phyloP scores from a whole-genome alignment of 2,888 invertebrate genomes.

The Baccha elongata region DNA sequence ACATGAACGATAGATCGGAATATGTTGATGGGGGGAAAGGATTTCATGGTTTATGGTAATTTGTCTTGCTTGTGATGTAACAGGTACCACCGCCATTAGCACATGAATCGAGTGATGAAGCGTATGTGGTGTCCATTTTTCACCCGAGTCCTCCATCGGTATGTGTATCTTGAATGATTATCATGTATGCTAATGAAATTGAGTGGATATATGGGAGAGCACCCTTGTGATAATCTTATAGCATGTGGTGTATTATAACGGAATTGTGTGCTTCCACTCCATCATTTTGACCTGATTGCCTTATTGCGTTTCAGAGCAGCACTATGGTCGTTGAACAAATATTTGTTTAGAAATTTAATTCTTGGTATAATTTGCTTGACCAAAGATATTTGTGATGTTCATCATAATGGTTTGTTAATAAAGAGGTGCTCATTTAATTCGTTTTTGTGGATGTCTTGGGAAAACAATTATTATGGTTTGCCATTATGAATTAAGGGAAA shows the following conservation, averaged over 20 bases:
- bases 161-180: slow-evolving; percentile 22
- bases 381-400: neutral
- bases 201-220: slow-evolving; percentile 36
- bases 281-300: slow-evolving; percentile 32
- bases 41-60: slow-evolving; percentile 46
- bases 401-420: neutral
- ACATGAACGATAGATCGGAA: slow-evolving; percentile 31
- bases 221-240: slow-evolving; percentile 27
- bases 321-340: slow-evolving; percentile 9
- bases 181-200: slow-evolving; percentile 45
- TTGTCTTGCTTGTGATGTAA: slow-evolving; percentile 56
- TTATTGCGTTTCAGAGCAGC: slow-evolving; percentile 27
- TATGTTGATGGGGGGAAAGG: neutral
- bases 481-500: too few relatives aligned
- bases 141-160: neutral
- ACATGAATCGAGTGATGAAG: slow-evolving; percentile 21
- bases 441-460: too few relatives aligned
- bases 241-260: slow-evolving; percentile 13
- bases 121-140: slow-evolving; percentile 35
- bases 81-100: slow-evolving; percentile 48
- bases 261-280: slow-evolving; percentile 14
- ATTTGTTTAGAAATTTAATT: slow-evolving; percentile 22
- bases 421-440: too few relatives aligned
- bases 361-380: slow-evolving; percentile 8
- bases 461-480: too few relatives aligned